A percentile compares a stretch with the other conserved stretches of the same genome.
These are phyloP conservation scores for Motacilla tschutschensis DNA, from an alignment of 2,113 vertebrate genomes.

Conservation along the genomic window DNA sequence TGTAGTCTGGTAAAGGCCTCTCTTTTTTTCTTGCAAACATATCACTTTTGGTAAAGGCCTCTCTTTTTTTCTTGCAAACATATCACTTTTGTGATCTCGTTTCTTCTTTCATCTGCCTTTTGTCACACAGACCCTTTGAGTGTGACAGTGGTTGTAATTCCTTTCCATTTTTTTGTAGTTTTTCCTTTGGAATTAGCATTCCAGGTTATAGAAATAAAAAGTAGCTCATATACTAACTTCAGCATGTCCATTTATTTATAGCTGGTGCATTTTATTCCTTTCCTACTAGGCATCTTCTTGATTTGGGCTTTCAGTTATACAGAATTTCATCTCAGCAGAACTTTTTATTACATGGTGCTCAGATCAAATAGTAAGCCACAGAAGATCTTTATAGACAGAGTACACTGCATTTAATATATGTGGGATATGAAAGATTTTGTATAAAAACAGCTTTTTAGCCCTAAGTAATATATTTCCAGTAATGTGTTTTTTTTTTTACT, in stretches of 20 bases:
- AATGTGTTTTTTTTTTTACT: neutral
- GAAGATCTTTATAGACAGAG: neutral
- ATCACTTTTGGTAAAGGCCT: neutral
- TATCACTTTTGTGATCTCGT: neutral
- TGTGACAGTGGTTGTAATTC: neutral
- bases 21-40: neutral
- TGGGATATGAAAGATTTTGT: neutral
- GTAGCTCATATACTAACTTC: neutral
- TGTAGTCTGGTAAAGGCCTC: neutral
- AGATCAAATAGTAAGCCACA: neutral
- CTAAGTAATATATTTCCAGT: neutral
- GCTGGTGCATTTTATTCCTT: neutral
- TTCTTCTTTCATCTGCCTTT: neutral
- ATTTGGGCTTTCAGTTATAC: conserved; percentile 1
- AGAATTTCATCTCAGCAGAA: conserved; percentile 2
- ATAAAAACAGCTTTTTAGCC: neutral
- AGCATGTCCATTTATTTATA: conserved; percentile 1
- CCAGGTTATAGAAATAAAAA: neutral
- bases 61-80: neutral
- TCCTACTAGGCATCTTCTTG: neutral
- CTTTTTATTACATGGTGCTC: neutral
- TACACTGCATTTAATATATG: neutral
- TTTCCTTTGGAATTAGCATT: conserved; percentile 8
- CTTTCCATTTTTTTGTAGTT: neutral
- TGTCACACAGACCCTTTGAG: neutral